These are phyloP conservation scores for Hypsibius dujardini DNA, from an alignment of 1,140 invertebrate species.

Conservation along the genomic window DNA sequence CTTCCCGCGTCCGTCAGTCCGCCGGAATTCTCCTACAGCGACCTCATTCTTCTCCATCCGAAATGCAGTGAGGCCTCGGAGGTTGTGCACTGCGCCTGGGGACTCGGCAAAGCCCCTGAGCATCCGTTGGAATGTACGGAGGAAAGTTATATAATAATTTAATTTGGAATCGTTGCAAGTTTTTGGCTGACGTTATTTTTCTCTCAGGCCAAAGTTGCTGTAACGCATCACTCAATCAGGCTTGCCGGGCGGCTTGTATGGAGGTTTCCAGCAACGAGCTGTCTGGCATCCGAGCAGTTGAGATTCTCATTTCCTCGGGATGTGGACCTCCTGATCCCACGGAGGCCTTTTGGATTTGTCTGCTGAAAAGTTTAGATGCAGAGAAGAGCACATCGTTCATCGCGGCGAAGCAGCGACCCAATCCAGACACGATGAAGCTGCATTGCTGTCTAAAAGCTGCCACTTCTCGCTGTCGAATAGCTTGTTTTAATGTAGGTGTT, in stretches of 20 bases:
- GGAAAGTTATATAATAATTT: too few relatives aligned
- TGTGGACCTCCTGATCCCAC: neutral
- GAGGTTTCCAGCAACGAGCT: neutral
- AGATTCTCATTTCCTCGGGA: neutral
- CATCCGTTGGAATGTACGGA: neutral
- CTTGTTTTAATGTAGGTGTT: neutral
- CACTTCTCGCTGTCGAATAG: neutral
- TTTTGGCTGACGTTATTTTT: too few relatives aligned
- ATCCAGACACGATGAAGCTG: neutral
- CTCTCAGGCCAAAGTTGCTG: neutral
- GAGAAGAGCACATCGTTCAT: neutral
- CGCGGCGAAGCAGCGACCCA: neutral
- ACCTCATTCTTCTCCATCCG: slow-evolving; percentile 4
- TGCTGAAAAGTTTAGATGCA: neutral
- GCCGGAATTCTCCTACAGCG: neutral
- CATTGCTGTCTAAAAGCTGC: slow-evolving; percentile 1
- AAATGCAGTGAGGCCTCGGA: neutral
- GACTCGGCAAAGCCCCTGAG: neutral
- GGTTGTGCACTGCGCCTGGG: slow-evolving; percentile 1
- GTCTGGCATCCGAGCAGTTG: neutral
- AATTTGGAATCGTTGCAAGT: too few relatives aligned
- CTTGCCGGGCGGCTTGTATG: neutral
- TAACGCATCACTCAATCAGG: neutral
- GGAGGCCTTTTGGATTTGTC: slow-evolving; percentile 12
- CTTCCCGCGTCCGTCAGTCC: neutral